A percentile compares a stretch with the other conserved stretches of the same genome.
These are phyloP conservation scores for Saccostrea glomerata DNA, from an alignment of 1,140 invertebrate species.

Conservation along the genomic window DNA sequence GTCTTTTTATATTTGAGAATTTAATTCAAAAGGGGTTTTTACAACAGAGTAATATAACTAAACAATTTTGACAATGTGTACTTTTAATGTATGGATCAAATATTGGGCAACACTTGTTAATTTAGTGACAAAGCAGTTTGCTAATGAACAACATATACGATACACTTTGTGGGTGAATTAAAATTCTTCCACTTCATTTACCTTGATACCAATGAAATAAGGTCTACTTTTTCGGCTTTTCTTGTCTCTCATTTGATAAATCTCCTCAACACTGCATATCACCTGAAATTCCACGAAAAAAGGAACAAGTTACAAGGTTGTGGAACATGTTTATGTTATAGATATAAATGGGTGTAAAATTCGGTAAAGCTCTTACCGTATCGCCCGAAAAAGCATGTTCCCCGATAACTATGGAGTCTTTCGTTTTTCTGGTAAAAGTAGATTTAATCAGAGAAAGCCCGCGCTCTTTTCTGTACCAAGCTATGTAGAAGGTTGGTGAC, in stretches of 20 bases:
- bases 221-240: conserved; percentile 19
- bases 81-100: background rate
- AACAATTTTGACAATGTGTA: background rate
- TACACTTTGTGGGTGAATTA: background rate
- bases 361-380: conserved; percentile 10
- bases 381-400: conserved; percentile 22
- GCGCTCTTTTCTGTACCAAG: conserved; percentile 27
- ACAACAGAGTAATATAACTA: conserved; percentile 11
- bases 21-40: conserved; percentile 10
- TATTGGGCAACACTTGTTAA: background rate
- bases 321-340: background rate
- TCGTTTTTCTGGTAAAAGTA: conserved; percentile 32
- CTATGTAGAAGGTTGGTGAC: conserved; percentile 30
- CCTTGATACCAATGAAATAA: conserved; percentile 29
- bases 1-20: conserved; percentile 17
- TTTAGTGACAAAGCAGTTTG: background rate
- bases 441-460: conserved; percentile 31
- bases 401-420: conserved; percentile 32
- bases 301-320: background rate
- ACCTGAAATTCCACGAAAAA: conserved; percentile 22
- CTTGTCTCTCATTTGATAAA: conserved; percentile 15
- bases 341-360: conserved; percentile 4
- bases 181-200: background rate
- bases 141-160: background rate
- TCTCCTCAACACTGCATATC: conserved; percentile 4